Base-by-base conservation (phyloP, 2,797 vertebrate genomes). In the Erpetoichthys calabaricus region DNA sequence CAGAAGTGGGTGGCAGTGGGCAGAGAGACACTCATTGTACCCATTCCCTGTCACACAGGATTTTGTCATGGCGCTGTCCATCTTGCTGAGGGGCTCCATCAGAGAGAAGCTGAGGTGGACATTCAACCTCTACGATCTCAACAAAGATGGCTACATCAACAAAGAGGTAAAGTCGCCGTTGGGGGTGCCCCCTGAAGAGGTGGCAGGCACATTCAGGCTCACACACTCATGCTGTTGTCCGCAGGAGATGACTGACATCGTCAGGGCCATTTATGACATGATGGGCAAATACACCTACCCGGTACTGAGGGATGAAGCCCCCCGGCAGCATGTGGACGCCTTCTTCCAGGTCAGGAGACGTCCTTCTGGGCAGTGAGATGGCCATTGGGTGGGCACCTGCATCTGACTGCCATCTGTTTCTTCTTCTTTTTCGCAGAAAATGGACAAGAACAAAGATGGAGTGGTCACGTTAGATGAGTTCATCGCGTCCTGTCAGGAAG, bases 361-460 rank as follows among this genome's bases (percentile, higher is more conserved):
- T n/a, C n/a, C 49, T 45, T 47, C 6, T 5, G 25, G 4, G 5
- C n/a, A 8, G 7, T 5, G 5, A 8, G 6, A 42, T 5, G 7
- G n/a, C n/a, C n/a, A n/a, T n/a, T n/a, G n/a, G n/a, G n/a, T n/a
- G n/a, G n/a, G n/a, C n/a, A n/a, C n/a, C n/a, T n/a, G n/a, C n/a
- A n/a, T n/a, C n/a, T n/a, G n/a, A n/a, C n/a, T n/a, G n/a, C n/a
- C n/a, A n/a, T n/a, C 46, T 50, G 5, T 52, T 9, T 59, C 55
- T 57, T 57, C 1, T 62, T 67, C 61, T 70, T 47, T 76, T 68
- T 81, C 78, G 60, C 79, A 98, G 94, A 98, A 98, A 89, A 98
- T 98, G 94, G 94, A 98, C 75, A 98, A 96, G 85, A 98, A 98
- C 82, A 97, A 94, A 85, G 94, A 98, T 58, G 95, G 94, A 53